Percentiles rank a stretch among this genome's conserved stretches.
phyloP scores from a whole-genome alignment of 1,140 invertebrate species.

The Brachionus angularis region DNA sequence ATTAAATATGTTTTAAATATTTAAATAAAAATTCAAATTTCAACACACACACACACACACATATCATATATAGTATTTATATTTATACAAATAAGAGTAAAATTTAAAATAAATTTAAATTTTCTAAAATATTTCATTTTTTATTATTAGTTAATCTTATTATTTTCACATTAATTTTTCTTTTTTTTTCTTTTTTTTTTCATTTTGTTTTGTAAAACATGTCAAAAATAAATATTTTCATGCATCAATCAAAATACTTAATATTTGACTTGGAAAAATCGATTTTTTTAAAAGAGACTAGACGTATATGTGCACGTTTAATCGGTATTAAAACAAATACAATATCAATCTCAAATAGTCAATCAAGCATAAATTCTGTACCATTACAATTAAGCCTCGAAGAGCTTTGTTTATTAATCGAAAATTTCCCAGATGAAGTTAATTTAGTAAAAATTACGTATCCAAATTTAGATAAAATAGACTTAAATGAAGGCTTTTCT shows the following conservation, averaged over 20 bases:
- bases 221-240: slow-evolving; percentile 16
- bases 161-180: too few relatives aligned
- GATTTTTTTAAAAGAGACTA: slow-evolving; percentile 9
- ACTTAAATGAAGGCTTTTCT: neutral
- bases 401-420: slow-evolving; percentile 11
- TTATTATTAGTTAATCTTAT: too few relatives aligned
- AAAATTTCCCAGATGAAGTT: neutral
- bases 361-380: neutral
- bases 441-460: neutral
- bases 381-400: neutral
- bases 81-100: too few relatives aligned
- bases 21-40: too few relatives aligned
- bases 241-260: neutral
- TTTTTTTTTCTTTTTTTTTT: too few relatives aligned
- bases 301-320: neutral
- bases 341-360: neutral
- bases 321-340: neutral
- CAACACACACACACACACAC: too few relatives aligned
- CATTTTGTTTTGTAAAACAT: too few relatives aligned
- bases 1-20: too few relatives aligned
- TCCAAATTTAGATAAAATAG: neutral
- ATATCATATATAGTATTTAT: too few relatives aligned
- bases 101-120: too few relatives aligned
- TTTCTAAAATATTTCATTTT: too few relatives aligned
- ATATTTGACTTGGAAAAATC: neutral